Evolutionary conservation across 2,113 vertebrate species (phyloP).

Genomic region (Suricata suricatta): DNA sequence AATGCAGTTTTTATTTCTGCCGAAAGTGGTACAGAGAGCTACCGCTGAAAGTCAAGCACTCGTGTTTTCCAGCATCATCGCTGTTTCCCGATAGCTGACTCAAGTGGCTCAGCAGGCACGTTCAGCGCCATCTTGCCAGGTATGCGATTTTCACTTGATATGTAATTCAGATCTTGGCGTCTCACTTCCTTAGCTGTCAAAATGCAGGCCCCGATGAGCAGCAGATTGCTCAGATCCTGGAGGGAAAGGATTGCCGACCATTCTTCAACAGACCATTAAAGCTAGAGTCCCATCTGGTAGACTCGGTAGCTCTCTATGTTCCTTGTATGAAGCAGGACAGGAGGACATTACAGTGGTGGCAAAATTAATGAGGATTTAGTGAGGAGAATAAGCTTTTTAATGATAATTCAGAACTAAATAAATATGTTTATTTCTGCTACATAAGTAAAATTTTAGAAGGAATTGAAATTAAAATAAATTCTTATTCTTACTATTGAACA

Average conservation of each 20-base stretch:
- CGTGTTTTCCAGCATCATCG: background rate
- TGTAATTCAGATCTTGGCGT: slow-evolving; percentile 56
- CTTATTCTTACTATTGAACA: background rate
- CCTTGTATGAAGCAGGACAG: background rate
- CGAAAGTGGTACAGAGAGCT: background rate
- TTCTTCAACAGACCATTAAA: slow-evolving; percentile 50
- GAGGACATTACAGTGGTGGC: background rate
- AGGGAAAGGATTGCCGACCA: slow-evolving; percentile 9
- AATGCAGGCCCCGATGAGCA: background rate
- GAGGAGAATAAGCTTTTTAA: background rate
- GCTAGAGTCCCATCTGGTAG: slow-evolving; percentile 33
- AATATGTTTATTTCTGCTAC: background rate
- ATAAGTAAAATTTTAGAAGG: slow-evolving; percentile 1
- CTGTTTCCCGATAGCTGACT: slow-evolving; percentile 44
- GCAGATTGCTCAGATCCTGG: slow-evolving; percentile 33
- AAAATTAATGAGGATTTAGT: slow-evolving; percentile 5
- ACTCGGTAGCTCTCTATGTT: background rate
- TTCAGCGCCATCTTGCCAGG: slow-evolving; percentile 41
- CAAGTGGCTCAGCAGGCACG: slow-evolving; percentile 40
- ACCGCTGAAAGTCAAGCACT: background rate
- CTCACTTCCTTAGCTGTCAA: slow-evolving; percentile 27
- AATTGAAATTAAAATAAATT: slow-evolving; percentile 9
- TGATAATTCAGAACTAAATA: background rate
- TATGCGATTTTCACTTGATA: slow-evolving; percentile 41
- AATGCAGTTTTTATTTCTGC: background rate